These are phyloP conservation scores for Sandelia bainsii DNA, from an alignment of 2,797 vertebrate genomes.

Conservation along the genomic window DNA sequence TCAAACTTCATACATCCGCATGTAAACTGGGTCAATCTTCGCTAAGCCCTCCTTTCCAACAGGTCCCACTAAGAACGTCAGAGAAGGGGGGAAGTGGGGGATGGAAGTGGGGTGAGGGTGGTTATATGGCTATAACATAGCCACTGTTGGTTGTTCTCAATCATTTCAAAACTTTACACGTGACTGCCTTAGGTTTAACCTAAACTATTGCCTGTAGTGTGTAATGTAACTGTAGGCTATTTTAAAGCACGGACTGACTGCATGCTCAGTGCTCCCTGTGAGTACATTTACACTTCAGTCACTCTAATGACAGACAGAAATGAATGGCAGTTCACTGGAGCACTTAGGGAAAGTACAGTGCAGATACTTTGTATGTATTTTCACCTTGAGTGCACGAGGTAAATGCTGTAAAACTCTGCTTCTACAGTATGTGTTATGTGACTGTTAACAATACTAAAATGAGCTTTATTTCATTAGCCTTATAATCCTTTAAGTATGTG, in stretches of 20 bases:
- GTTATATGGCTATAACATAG: conserved; percentile 10
- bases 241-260: conserved; percentile 15
- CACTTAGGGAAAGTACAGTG: not conserved
- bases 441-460: not conserved
- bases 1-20: conserved; percentile 29
- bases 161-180: conserved; percentile 42
- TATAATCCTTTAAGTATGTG: not conserved
- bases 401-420: not conserved
- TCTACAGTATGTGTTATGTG: not conserved
- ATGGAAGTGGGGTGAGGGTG: conserved; percentile 1
- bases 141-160: conserved; percentile 43
- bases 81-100: conserved; percentile 16
- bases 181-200: conserved; percentile 41
- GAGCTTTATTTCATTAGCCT: no score
- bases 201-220: conserved; percentile 19
- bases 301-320: not conserved
- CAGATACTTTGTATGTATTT: not conserved
- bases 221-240: conserved; percentile 3
- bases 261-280: conserved; percentile 1
- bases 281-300: conserved; percentile 33
- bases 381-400: not conserved
- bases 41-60: conserved; percentile 55
- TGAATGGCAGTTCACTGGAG: conserved; percentile 3
- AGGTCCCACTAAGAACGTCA: conserved; percentile 52
- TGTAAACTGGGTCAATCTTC: conserved; percentile 71